A percentile compares a stretch with the other conserved stretches of the same genome.
Conservation (phyloP, 2,888 invertebrate species). For the Drosophila mulleri region DNA sequence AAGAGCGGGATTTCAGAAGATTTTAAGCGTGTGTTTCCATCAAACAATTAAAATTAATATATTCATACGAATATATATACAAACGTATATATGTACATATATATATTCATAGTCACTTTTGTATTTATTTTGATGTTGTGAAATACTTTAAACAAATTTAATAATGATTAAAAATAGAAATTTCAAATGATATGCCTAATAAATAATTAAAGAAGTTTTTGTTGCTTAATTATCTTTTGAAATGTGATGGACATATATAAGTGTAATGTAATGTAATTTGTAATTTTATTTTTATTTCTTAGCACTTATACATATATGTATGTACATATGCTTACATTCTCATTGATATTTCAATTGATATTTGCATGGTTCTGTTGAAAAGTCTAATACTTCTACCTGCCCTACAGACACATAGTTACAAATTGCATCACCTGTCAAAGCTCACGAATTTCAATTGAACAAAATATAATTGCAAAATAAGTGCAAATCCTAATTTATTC, state of each 20-base stretch:
- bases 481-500: no score
- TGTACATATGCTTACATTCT: background rate
- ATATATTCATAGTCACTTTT: background rate
- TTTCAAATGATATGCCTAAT: background rate
- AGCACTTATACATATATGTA: background rate
- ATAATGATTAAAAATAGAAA: background rate
- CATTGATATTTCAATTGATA: background rate
- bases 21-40: slow-evolving; percentile 8
- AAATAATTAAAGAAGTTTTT: slow-evolving; percentile 1
- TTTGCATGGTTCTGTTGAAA: slow-evolving; percentile 18
- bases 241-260: background rate
- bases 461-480: background rate
- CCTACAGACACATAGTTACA: background rate
- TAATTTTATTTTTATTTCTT: background rate
- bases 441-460: background rate
- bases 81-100: background rate
- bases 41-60: slow-evolving; percentile 2
- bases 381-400: slow-evolving; percentile 33
- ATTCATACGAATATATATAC: background rate
- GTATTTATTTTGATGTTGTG: background rate
- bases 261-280: no score
- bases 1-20: slow-evolving; percentile 37
- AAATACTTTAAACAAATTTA: background rate
- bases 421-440: background rate
- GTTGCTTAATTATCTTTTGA: background rate